Conservation (phyloP, 1,140 invertebrate genomes). For the Bicyclus anynana region DNA sequence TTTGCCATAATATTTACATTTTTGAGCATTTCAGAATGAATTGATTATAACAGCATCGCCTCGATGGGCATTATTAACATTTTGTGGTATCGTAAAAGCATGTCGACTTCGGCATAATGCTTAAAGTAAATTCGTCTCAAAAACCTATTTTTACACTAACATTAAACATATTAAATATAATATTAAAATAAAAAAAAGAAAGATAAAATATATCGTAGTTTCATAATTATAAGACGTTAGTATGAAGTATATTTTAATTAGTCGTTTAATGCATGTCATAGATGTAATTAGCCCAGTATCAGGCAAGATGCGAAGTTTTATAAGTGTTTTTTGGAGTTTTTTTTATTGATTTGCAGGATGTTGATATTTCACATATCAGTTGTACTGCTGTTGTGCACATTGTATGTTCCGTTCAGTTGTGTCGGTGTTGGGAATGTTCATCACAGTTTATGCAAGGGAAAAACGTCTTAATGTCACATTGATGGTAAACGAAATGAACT, state of each 20-base stretch:
- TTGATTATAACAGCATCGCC: conserved; percentile 15
- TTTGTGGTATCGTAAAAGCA: conserved; percentile 41
- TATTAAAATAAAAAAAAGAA: conserved; percentile 53
- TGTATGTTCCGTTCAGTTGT: conserved; percentile 1
- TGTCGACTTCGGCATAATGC: conserved; percentile 40
- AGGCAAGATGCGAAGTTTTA: conserved; percentile 34
- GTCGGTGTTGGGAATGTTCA: conserved; percentile 25
- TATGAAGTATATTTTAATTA: conserved; percentile 72
- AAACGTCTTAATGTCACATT: not conserved
- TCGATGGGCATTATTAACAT: conserved; percentile 59
- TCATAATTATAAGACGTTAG: conserved; percentile 64
- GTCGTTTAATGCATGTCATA: conserved; percentile 71
- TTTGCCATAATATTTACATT: conserved; percentile 34
- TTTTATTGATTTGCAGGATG: conserved; percentile 48
- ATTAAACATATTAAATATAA: conserved; percentile 55
- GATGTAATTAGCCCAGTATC: conserved; percentile 56
- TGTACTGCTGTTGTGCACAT: conserved; percentile 20
- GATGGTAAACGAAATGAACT: conserved; percentile 13
- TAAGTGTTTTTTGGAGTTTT: conserved; percentile 37
- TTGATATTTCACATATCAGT: conserved; percentile 48
- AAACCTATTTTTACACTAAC: conserved; percentile 70
- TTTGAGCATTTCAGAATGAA: conserved; percentile 32
- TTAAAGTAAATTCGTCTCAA: conserved; percentile 61
- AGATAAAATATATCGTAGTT: conserved; percentile 70
- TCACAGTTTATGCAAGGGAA: conserved; percentile 27